Evolutionary conservation across 1,140 invertebrate genomes (phyloP).

Genomic region (Saccostrea cuccullata): DNA sequence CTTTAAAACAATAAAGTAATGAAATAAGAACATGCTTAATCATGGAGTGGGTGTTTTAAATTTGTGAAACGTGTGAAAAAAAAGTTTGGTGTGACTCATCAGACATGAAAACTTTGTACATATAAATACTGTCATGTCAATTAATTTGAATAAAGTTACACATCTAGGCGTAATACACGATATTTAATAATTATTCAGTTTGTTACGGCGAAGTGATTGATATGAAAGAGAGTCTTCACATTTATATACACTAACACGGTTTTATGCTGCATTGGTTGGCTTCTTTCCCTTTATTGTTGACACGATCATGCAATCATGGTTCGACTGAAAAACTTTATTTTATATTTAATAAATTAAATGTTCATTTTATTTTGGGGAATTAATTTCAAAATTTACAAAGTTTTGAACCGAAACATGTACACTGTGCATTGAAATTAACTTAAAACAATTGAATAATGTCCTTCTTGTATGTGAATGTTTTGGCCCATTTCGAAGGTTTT

Average conservation of each 20-base stretch:
- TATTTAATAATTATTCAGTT: background rate
- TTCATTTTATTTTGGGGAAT: too few relatives aligned
- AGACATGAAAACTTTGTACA: background rate
- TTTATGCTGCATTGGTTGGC: background rate
- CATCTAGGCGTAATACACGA: slow-evolving; percentile 16
- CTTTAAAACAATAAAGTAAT: slow-evolving; percentile 26
- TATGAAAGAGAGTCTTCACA: background rate
- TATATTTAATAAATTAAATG: too few relatives aligned
- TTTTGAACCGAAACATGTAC: too few relatives aligned
- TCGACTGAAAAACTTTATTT: too few relatives aligned
- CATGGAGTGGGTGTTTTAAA: slow-evolving; percentile 34
- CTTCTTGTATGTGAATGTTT: too few relatives aligned
- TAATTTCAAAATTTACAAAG: too few relatives aligned
- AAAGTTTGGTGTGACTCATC: slow-evolving; percentile 13
- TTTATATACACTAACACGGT: background rate
- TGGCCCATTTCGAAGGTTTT: background rate
- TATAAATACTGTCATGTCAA: slow-evolving; percentile 9
- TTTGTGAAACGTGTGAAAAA: slow-evolving; percentile 25
- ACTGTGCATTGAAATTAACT: too few relatives aligned
- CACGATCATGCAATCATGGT: too few relatives aligned
- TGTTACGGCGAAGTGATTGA: background rate
- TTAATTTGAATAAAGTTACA: slow-evolving; percentile 31
- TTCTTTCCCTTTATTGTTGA: too few relatives aligned
- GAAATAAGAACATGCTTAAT: background rate
- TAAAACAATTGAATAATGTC: too few relatives aligned